Conservation (phyloP, 1,140 invertebrate species). For the Tetragnatha versicolor region DNA sequence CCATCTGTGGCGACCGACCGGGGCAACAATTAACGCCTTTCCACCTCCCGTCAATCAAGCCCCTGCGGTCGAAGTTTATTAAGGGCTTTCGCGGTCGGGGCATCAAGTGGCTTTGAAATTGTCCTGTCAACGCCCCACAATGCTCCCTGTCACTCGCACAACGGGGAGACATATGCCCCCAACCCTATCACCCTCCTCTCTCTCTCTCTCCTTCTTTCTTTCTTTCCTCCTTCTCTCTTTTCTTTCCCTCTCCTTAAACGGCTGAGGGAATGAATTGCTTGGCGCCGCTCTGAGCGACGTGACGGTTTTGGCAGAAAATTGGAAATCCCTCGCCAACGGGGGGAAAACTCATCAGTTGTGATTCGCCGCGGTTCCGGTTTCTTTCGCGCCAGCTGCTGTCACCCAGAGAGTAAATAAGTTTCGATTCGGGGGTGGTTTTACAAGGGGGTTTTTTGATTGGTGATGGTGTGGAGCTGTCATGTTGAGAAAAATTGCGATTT, state of each 20-base stretch:
- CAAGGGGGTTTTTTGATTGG: too few relatives aligned
- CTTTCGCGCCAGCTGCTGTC: too few relatives aligned
- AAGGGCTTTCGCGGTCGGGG: constrained; percentile 31
- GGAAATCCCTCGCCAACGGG: constrained; percentile 20
- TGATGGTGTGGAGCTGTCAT: too few relatives aligned
- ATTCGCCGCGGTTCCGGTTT: too few relatives aligned
- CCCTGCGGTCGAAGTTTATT: constrained; percentile 40
- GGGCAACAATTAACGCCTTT: constrained; percentile 19
- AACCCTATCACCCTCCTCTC: constrained; percentile 15
- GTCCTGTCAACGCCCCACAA: constrained; percentile 46
- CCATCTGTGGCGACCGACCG: too few relatives aligned
- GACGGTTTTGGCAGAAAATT: constrained; percentile 24
- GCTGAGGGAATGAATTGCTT: constrained; percentile 12
- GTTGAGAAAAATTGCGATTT: too few relatives aligned
- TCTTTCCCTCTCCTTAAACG: constrained; percentile 5
- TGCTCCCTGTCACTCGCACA: constrained; percentile 38
- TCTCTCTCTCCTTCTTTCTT: constrained; percentile 10
- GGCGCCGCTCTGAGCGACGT: constrained; percentile 3
- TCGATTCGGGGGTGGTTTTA: too few relatives aligned
- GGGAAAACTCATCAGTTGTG: constrained; percentile 19
- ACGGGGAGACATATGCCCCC: constrained; percentile 37
- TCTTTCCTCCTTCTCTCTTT: background rate
- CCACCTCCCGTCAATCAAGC: constrained; percentile 31
- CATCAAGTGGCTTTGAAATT: constrained; percentile 55
- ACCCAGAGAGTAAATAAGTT: too few relatives aligned